phyloP scores from a whole-genome alignment of 2,797 vertebrate genomes.

The Brotula barbata region DNA sequence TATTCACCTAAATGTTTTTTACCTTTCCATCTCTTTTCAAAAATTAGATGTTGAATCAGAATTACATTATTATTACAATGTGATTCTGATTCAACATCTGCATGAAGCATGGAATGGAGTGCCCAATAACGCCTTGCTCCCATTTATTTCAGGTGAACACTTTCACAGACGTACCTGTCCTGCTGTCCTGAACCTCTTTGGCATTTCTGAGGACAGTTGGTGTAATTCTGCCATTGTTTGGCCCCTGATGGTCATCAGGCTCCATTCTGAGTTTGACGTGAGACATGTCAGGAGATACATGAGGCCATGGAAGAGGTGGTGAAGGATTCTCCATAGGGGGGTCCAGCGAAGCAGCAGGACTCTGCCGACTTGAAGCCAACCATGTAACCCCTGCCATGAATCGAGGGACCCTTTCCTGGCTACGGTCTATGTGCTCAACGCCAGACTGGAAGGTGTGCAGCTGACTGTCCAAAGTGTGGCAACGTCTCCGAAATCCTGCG shows the following conservation, averaged over 20 bases:
- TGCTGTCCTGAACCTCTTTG: slow-evolving; percentile 60
- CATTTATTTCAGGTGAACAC: background rate
- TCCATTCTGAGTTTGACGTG: slow-evolving; percentile 79
- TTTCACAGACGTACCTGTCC: slow-evolving; percentile 50
- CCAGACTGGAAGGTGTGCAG: slow-evolving; percentile 37
- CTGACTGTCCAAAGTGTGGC: slow-evolving; percentile 79
- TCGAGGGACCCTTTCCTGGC: slow-evolving; percentile 77
- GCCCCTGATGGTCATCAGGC: slow-evolving; percentile 48
- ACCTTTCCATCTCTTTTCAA: background rate
- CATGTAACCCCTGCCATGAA: slow-evolving; percentile 78
- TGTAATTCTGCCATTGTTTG: slow-evolving; percentile 51
- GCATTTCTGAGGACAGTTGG: slow-evolving; percentile 52
- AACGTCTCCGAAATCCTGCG: slow-evolving; percentile 75
- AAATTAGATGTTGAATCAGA: too few relatives aligned
- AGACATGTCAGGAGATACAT: slow-evolving; percentile 40
- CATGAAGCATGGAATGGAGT: background rate
- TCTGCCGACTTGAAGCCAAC: slow-evolving; percentile 50
- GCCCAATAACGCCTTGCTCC: background rate
- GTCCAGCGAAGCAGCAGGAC: slow-evolving; percentile 74
- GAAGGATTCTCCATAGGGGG: slow-evolving; percentile 82
- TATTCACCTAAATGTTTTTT: background rate
- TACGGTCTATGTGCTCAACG: slow-evolving; percentile 64
- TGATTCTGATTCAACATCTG: too few relatives aligned
- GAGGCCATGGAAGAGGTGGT: slow-evolving; percentile 73
- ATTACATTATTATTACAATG: too few relatives aligned